Evolutionary conservation across 2,888 invertebrate genomes (phyloP).

Genomic region (Diaphora mendica): DNA sequence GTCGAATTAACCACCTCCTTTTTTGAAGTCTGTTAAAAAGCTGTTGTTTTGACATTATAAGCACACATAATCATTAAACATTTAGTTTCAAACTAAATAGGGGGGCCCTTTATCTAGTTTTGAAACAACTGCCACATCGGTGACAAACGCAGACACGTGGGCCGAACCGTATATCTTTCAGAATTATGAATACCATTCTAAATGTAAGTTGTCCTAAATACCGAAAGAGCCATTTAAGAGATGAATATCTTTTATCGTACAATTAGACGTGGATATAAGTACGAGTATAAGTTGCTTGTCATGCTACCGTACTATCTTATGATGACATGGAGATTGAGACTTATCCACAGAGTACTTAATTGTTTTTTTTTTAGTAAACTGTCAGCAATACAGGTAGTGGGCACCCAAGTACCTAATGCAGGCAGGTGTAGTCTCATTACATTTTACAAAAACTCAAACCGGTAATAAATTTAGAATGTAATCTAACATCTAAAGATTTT

Average conservation of each 20-base stretch:
- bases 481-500: background rate
- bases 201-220: background rate
- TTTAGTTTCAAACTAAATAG: background rate
- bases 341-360: background rate
- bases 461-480: background rate
- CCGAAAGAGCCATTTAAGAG: background rate
- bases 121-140: background rate
- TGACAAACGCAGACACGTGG: background rate
- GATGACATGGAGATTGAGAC: background rate
- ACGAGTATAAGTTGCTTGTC: background rate
- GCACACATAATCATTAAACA: background rate
- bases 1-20: too few species aligned
- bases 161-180: background rate
- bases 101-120: background rate
- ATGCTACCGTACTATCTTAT: background rate
- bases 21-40: too few species aligned
- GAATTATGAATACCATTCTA: background rate
- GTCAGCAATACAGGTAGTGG: too few species aligned
- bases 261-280: background rate
- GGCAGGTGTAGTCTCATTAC: background rate
- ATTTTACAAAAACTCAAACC: background rate
- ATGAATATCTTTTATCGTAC: background rate
- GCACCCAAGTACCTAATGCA: background rate
- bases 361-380: too few species aligned
- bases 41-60: background rate